Evolutionary conservation across 2,113 vertebrate genomes (phyloP), one percentile per base, ranked within the genome.

Genomic region (Maccullochella peelii): DNA sequence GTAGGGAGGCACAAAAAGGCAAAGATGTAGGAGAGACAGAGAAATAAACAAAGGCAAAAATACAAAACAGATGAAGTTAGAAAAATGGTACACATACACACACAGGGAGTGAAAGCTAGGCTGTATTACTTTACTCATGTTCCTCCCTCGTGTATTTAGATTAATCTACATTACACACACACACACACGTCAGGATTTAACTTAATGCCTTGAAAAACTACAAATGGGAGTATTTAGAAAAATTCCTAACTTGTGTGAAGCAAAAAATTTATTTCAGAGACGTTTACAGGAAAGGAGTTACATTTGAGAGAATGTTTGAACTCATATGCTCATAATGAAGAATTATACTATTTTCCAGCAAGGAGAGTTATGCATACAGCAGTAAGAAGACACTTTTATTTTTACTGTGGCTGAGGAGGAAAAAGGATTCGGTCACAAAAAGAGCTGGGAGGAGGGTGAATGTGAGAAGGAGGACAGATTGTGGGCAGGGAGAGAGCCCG

Each of bases 31-130:
- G 11, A 47, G 40, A 66, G 68, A 81, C 15, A 18, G 44, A 61
- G 11, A 30, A 74, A 85, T 70, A 71, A 73, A 63, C 70, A 80
- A 47, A 65, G 69, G 63, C 36, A 57, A 47, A 76, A 77, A 89
- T 9, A 89, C 30, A 71, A 84, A 86, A 77, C 58, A 71, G 75
- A 88, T 86, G 63, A 79, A 62, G 70, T 58, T 47, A 79, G 59
- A 76, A 76, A 75, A 87, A 44, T 14, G 42, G 38, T 33, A 49
- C n/a, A 68, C 36, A 44, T 61, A n/a, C 33, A 33, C 33, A 33
- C 36, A 44, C 67, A n/a, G 52, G 40, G 67, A 82, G 62, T 15
- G n/a, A 73, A 74, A 62, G 61, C 65, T 15, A 4, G 36, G 54
- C 50, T 59, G 62, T 21, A 12, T 54, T 44, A 38, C 33, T 80